Base-by-base conservation (phyloP, 2,888 invertebrate species). In the Standfussiana lucernea region DNA sequence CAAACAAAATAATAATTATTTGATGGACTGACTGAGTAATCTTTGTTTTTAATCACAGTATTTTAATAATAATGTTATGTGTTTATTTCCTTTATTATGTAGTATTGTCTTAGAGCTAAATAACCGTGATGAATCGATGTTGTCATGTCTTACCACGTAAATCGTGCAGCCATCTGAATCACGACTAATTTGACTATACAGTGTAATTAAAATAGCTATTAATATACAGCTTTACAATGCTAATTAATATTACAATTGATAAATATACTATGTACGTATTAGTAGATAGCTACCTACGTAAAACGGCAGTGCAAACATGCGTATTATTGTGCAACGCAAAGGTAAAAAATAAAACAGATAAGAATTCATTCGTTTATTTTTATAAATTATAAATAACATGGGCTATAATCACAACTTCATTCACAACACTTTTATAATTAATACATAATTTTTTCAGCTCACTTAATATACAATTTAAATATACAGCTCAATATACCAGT, bases 321-420 rank as follows among this genome's bases (percentile, higher is more conserved):
- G 78, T 86, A 84, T 82, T 82, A 91, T 89, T 90, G 91, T 86
- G 86, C 85, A 89, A 78, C 69, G 70, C 73, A 82, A 85, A 90
- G 93, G 92, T 88, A 85, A 89, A 77, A 90, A 96, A 96, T 95
- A 93, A 96, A 96, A 96, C 95, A 95, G 89, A 77, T 86, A 85
- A 82, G 82, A 92, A 89, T 93, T 93, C 83, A 94, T 91, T 93
- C 85, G 85, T 96, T 96, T 96, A 95, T 95, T 95, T 94, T 95
- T 90, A 88, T 90, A 92, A 89, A 91, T 92, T 91, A 93, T 92
- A 93, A 90, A 93, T 93, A 94, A 95, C 95, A 95, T 90, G 91
- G 93, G 93, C 90, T 86, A 85, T 93, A 93, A 94, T 93, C 93
- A 95, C 94, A 95, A 91, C 92, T 92, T 90, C 92, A 91, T 90